Evolutionary conservation across 2,888 invertebrate species (phyloP).

Genomic region (Ischnura elegans): DNA sequence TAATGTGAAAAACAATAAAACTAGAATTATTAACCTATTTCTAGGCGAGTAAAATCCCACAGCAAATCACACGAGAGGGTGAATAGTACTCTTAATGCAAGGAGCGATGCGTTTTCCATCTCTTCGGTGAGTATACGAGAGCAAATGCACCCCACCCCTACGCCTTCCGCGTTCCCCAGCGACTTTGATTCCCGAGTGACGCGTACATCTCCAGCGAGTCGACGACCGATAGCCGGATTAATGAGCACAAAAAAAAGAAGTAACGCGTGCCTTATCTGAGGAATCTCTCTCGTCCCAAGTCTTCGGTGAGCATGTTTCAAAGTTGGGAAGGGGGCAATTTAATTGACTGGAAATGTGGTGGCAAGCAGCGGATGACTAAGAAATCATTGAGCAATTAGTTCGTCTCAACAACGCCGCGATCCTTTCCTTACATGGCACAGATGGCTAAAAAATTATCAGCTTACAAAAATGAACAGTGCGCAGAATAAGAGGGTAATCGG

Average conservation of each 20-base stretch:
- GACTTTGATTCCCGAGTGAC: constrained; percentile 3
- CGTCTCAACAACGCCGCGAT: background rate
- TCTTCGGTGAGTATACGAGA: background rate
- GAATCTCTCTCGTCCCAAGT: constrained; percentile 11
- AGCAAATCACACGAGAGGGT: no score
- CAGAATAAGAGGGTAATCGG: no score
- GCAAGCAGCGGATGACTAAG: background rate
- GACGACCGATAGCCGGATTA: constrained; percentile 61
- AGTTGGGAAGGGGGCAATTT: constrained; percentile 15
- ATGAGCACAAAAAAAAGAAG: constrained; percentile 54
- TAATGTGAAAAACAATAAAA: no score
- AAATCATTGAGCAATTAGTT: background rate
- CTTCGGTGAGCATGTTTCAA: constrained; percentile 34
- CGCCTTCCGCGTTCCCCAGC: constrained; percentile 30
- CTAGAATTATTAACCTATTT: no score
- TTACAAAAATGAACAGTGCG: no score
- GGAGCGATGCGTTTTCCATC: no score
- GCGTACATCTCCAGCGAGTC: constrained; percentile 9
- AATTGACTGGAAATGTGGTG: background rate
- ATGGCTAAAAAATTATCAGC: no score
- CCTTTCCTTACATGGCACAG: no score
- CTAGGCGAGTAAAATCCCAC: no score
- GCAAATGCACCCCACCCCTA: background rate
- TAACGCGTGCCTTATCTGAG: constrained; percentile 16
- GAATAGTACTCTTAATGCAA: no score